Base-by-base conservation (phyloP, 2,797 vertebrate genomes). In the Coregonus suidteri region DNA sequence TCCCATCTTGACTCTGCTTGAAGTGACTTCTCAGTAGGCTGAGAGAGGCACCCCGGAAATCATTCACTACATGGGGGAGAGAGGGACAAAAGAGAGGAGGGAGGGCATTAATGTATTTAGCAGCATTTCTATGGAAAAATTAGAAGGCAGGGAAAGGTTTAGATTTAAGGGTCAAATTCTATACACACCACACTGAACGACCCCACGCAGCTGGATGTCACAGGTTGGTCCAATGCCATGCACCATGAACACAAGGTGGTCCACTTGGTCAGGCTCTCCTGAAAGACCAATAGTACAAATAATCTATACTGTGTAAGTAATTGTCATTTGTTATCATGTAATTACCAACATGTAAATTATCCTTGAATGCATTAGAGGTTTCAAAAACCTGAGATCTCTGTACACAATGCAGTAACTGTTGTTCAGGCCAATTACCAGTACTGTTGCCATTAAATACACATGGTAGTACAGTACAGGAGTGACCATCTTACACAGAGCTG, bases 181-280 rank as follows among this genome's bases (percentile, higher is more conserved):
- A 4, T 15, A 69, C 88, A 85, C 87, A 96, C 95, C 96, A 15
- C 96, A 96, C 71, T 96, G 95, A 16, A 96, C 88, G 56, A 96
- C 95, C 86, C 94, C 95, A 20, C 96, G 87, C 82, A 96, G 93
- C 20, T 94, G 95, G 25, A 96, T 93, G 86, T 96, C 96, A 66
- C 96, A 96, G 0, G 95, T 93, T 0, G 96, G 95, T 59, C 96
- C 96, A 30, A 96, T 96, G 0, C 96, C 96, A 6, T 96, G 96
- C 59, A 96, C 95, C 88, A 96, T 94, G 4, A 96, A 95, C 59
- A 96, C 95, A 87, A 96, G 83, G 76, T 96, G 96, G 47, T 96
- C 95, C 1, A 96, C 95, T 41, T 91, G 91, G 73, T 90, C 89
- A 0, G 95, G 93, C 76, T 96, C 96, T 14, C 94, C 96, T 93